Conservation (phyloP, 2,888 invertebrate species). For the Microctonus hyperodae region DNA sequence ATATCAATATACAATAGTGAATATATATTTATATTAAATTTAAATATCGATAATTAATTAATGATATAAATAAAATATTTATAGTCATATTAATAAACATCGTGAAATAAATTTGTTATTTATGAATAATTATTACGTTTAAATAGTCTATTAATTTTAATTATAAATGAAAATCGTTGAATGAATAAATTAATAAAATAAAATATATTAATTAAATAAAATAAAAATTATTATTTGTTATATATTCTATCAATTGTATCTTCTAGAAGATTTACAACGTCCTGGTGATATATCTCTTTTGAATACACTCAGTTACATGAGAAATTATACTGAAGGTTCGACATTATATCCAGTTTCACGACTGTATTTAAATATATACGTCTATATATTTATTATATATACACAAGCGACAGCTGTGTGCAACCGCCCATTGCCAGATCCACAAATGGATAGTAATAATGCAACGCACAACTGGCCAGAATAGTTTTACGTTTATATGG, state of each 20-base stretch:
- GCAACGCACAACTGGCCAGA: slow-evolving; percentile 28
- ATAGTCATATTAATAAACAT: too few species aligned
- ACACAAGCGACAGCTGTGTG: slow-evolving; percentile 27
- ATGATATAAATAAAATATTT: too few species aligned
- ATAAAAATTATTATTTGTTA: background rate
- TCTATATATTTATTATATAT: slow-evolving; percentile 8
- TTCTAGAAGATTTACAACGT: slow-evolving; percentile 29
- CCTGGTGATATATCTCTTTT: slow-evolving; percentile 15
- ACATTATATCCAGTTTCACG: slow-evolving; percentile 32
- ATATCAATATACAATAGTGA: too few species aligned
- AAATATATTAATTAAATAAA: too few species aligned
- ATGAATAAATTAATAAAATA: too few species aligned
- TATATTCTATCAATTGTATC: slow-evolving; percentile 3
- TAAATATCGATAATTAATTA: too few species aligned
- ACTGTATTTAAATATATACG: slow-evolving; percentile 9
- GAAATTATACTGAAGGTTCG: slow-evolving; percentile 23
- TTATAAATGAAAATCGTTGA: too few species aligned
- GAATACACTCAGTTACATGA: slow-evolving; percentile 23
- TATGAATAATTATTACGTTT: too few species aligned
- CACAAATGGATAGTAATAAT: slow-evolving; percentile 23
- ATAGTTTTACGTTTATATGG: slow-evolving; percentile 6
- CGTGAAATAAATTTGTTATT: too few species aligned
- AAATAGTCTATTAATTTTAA: too few species aligned
- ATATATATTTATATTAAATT: too few species aligned
- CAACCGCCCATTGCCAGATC: slow-evolving; percentile 26